Base-by-base conservation (phyloP, 2,113 vertebrate genomes). In the Chamaetylas fuelleborni region DNA sequence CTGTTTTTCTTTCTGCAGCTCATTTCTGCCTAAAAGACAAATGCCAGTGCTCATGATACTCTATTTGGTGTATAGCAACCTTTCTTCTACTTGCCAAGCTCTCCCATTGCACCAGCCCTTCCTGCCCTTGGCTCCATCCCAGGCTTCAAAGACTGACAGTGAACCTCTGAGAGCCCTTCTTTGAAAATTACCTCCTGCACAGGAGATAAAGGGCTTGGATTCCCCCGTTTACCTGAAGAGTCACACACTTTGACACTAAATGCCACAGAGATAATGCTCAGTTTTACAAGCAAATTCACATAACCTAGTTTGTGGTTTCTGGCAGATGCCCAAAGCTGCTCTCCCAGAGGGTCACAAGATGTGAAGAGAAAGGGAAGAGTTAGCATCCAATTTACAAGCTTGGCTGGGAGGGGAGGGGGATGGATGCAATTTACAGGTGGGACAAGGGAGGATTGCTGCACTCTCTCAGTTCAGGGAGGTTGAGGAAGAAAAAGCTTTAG, bases 271-370 rank as follows among this genome's bases (percentile, higher is more conserved):
- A 90, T 88, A 90, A 88, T 22, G 54, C 24, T 88, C 50, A 57
- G 36, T 71, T 96, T 93, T 93, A 81, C 90, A 78, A 38, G 65
- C 40, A 84, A 47, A 86, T 83, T 88, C 71, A 78, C 67, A 47
- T 56, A 86, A 79, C 73, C 61, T 74, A 15, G 42, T 57, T 65
- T 71, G 72, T 94, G 87, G 77, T 83, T 91, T 74, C 82, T 93
- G 93, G 64, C 92, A 62, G 53, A 11, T 3, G 3, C 42, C 58
- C 85, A 85, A 36, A 47, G 50, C 33, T 93, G 31, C n/a, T 88
- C 56, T 88, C 67, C 36, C 71, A 76, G 70, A 62, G 50, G 38
- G 66, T 82, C 71, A 66, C 74, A 72, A 34, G 22, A 19, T 33
- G 11, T 19, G 58, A 73, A 50, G 48, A 76, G 74, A 88, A 88